A percentile compares a stretch with the other conserved stretches of the same genome.
Conservation (phyloP, 1,140 invertebrate species). For the Zaprionus camerounensis region DNA sequence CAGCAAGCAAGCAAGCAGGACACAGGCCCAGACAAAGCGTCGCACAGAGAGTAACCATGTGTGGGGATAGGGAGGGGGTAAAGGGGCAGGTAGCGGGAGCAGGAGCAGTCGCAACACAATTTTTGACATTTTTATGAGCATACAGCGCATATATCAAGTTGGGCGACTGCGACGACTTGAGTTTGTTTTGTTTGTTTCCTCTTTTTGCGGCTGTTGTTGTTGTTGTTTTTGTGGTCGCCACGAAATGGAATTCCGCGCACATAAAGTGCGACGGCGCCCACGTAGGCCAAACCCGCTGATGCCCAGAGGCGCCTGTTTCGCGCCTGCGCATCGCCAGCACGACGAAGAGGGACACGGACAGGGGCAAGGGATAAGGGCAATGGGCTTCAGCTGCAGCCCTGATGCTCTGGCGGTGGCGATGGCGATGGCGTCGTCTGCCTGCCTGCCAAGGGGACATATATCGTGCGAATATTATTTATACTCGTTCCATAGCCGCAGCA, state of each 20-base stretch:
- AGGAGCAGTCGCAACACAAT: constrained; percentile 51
- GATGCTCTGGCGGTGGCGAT: constrained; percentile 35
- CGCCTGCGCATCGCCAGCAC: constrained; percentile 66
- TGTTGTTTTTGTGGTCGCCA: constrained; percentile 22
- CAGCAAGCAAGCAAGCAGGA: constrained; percentile 34
- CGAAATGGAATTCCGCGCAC: constrained; percentile 69
- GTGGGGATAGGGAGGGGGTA: background rate
- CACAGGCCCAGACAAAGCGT: constrained; percentile 67
- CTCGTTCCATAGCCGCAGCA: constrained; percentile 53
- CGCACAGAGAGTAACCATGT: constrained; percentile 40
- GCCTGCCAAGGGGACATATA: constrained; percentile 81
- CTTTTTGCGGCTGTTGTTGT: constrained; percentile 26
- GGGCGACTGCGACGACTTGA: constrained; percentile 53
- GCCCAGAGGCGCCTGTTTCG: constrained; percentile 78
- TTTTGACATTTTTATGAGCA: constrained; percentile 84
- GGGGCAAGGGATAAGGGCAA: background rate
- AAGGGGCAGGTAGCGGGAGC: background rate
- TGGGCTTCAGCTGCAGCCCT: background rate
- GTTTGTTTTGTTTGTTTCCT: constrained; percentile 41
- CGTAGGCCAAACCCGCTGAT: constrained; percentile 68
- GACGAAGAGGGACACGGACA: background rate
- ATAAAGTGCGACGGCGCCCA: constrained; percentile 75
- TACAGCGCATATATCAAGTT: constrained; percentile 83
- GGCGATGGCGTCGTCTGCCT: constrained; percentile 64
- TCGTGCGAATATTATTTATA: constrained; percentile 83